Evolutionary conservation across 2,888 invertebrate genomes (phyloP), one percentile per base, ranked within the genome.

Genomic region (Bruchidius siliquastri): DNA sequence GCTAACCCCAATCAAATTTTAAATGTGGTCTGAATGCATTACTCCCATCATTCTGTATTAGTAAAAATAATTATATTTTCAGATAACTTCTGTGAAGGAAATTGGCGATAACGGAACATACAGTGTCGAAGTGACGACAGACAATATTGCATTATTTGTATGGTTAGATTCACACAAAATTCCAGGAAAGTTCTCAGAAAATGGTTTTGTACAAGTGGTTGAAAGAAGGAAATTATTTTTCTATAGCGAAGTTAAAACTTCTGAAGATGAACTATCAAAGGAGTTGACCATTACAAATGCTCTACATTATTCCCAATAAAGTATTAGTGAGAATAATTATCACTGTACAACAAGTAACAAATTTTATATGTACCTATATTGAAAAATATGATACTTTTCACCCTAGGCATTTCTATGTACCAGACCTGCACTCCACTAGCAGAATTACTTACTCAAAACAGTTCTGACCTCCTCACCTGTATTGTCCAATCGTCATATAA

Each of bases 181-280:
- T 68, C 83, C 82, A 18, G 95, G 95, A 0, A 87, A 86, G 74
- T 95, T 95, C 84, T 91, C 91, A 0, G 92, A 94, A 79, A 95
- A 96, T 85, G 96, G 95, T 0, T 92, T 95, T 76, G 69, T 84
- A 21, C 83, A 81, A 80, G 76, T 84, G 22, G 78, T 76, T 30
- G 68, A 76, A 22, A 76, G 66, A 1, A 84, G 81, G 77, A 80
- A 70, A 18, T 77, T 85, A 3, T 76, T 77, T 21, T 85, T 86
- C 75, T 74, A 75, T 21, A 77, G 83, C 68, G 76, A 81, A n/a
- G 74, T 77, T 70, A 69, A 75, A 13, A 78, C 77, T 22, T 78
- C 79, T 20, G 74, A 74, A 21, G 78, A 77, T 22, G 77, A 79
- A 49, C 18, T 49, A 49, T 49, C 18, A 13, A 49, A 49, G 18